phyloP scores from a whole-genome alignment of 2,797 vertebrate genomes.

The Rhynchonycteris naso region DNA sequence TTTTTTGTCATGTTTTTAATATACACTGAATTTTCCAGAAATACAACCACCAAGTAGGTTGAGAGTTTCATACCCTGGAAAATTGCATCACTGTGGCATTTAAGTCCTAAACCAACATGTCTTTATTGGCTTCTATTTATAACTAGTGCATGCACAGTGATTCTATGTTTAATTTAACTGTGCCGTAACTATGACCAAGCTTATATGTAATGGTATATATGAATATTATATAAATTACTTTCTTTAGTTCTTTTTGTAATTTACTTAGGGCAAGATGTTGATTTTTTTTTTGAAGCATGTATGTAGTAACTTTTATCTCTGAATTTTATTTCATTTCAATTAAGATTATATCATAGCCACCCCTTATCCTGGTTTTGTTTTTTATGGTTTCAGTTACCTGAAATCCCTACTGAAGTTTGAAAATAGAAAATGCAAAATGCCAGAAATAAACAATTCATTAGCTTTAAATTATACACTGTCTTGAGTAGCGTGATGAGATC shows the following conservation, averaged over 20 bases:
- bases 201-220: conserved; percentile 18
- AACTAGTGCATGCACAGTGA: neutral
- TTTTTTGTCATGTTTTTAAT: conserved; percentile 9
- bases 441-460: neutral
- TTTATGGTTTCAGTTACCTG: neutral
- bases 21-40: conserved; percentile 33
- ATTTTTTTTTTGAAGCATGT: neutral
- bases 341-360: neutral
- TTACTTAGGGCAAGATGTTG: neutral
- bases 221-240: conserved; percentile 49
- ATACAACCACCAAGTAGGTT: conserved; percentile 34
- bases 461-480: neutral
- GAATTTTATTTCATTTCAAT: conserved; percentile 14
- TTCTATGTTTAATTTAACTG: conserved; percentile 45
- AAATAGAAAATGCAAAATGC: neutral
- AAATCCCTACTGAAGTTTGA: neutral
- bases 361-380: neutral
- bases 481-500: neutral
- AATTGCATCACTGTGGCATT: conserved; percentile 23
- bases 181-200: neutral
- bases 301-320: neutral
- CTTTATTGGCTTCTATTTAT: conserved; percentile 57
- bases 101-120: neutral
- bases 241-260: conserved; percentile 52
- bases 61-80: conserved; percentile 47